phyloP scores from a whole-genome alignment of 2,797 vertebrate genomes.

The Amphiprion clarkii region DNA sequence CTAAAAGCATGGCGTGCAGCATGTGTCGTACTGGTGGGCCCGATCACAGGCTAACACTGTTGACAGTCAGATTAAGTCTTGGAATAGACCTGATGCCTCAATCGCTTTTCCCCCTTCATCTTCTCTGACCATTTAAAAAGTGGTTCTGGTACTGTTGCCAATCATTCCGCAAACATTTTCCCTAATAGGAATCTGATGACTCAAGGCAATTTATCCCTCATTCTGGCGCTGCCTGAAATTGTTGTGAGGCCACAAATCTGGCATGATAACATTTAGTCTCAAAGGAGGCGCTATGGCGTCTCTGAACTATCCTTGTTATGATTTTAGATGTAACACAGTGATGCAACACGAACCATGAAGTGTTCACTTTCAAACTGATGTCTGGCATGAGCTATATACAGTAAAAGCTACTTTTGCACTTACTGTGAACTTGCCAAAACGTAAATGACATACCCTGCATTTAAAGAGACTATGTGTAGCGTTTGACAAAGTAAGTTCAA shows the following conservation, averaged over 20 bases:
- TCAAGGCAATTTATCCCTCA: slow-evolving; percentile 68
- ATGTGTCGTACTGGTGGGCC: slow-evolving; percentile 46
- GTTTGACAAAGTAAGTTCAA: neutral
- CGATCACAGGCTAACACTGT: slow-evolving; percentile 63
- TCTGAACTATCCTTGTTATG: slow-evolving; percentile 36
- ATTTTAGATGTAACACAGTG: slow-evolving; percentile 36
- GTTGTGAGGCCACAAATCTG: slow-evolving; percentile 60
- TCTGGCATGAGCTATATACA: neutral
- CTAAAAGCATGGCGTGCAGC: slow-evolving; percentile 48
- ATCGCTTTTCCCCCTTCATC: slow-evolving; percentile 66
- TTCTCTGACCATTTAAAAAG: slow-evolving; percentile 72
- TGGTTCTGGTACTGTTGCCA: slow-evolving; percentile 71
- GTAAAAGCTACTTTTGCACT: neutral
- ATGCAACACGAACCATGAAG: slow-evolving; percentile 36
- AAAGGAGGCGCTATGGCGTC: slow-evolving; percentile 44
- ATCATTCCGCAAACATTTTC: slow-evolving; percentile 74
- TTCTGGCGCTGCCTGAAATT: slow-evolving; percentile 64
- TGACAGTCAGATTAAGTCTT: slow-evolving; percentile 75
- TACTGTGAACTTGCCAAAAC: neutral
- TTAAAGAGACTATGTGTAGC: neutral
- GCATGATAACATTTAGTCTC: slow-evolving; percentile 50
- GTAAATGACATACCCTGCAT: neutral
- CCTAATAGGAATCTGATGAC: slow-evolving; percentile 76
- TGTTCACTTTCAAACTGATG: neutral
- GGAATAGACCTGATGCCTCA: slow-evolving; percentile 63